Evolutionary conservation across 2,797 vertebrate species (phyloP).

Genomic region (Microctenopoma stevenorrisi): DNA sequence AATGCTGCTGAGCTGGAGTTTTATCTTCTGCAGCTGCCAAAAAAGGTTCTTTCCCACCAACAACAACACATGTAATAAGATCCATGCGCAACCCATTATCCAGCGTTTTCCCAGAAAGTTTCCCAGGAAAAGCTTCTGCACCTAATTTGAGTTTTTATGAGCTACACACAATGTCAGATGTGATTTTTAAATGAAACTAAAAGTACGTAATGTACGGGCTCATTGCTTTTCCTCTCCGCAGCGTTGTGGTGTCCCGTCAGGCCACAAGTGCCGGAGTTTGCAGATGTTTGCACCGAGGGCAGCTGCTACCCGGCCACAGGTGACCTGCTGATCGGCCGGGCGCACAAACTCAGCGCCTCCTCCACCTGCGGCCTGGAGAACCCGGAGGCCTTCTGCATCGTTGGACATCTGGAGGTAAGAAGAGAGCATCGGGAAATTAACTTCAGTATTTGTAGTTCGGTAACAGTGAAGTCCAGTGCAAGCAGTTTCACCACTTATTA

Average conservation of each 20-base stretch:
- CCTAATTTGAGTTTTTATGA: neutral
- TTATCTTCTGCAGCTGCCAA: conserved; percentile 11
- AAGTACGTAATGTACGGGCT: neutral
- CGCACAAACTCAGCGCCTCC: conserved; percentile 86
- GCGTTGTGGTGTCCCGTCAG: conserved; percentile 71
- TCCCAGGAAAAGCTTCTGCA: neutral
- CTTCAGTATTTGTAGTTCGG: neutral
- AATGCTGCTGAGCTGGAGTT: neutral
- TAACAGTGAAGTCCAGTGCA: too few species aligned
- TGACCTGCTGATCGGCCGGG: conserved; percentile 93
- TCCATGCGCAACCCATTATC: conserved; percentile 51
- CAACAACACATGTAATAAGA: conserved; percentile 52
- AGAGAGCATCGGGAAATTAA: neutral
- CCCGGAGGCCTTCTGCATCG: conserved; percentile 91
- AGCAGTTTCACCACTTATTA: too few species aligned
- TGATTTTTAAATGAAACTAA: conserved; percentile 6
- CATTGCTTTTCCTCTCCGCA: conserved; percentile 46
- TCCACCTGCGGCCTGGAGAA: conserved; percentile 90
- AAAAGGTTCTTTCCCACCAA: neutral
- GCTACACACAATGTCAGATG: neutral
- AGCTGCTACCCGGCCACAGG: conserved; percentile 98
- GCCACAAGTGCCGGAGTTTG: conserved; percentile 86
- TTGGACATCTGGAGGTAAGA: conserved; percentile 92
- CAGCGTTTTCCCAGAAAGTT: neutral
- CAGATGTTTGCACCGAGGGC: conserved; percentile 91